These are phyloP conservation scores for Chunga burmeisteri DNA, from an alignment of 2,113 vertebrate species.

Conservation along the genomic window DNA sequence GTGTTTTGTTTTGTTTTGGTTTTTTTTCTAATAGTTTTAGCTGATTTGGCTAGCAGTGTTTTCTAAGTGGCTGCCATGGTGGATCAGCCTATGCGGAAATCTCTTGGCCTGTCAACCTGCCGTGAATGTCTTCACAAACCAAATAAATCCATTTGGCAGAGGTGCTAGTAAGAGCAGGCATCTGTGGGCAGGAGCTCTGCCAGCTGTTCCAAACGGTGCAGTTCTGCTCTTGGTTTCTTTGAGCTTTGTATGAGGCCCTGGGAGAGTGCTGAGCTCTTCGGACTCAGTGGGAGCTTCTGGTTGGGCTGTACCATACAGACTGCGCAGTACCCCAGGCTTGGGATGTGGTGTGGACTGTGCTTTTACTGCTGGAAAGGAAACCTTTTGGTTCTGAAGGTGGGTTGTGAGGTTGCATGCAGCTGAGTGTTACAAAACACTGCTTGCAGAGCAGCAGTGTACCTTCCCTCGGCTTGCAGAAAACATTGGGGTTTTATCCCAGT, in stretches of 20 bases:
- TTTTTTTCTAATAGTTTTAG: constrained; percentile 44
- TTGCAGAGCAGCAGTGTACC: not conserved
- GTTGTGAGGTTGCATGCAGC: not conserved
- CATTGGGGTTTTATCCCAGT: not conserved
- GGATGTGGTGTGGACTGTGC: not conserved
- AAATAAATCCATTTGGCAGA: not conserved
- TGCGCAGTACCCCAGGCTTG: not conserved
- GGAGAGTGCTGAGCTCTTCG: not conserved
- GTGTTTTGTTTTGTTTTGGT: not conserved
- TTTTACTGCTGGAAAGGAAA: not conserved
- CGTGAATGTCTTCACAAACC: not conserved
- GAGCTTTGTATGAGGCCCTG: not conserved
- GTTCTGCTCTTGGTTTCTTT: not conserved
- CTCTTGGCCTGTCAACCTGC: not conserved
- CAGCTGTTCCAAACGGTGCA: not conserved
- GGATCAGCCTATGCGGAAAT: not conserved
- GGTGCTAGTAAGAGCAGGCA: not conserved
- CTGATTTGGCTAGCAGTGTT: not conserved
- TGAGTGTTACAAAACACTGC: not conserved
- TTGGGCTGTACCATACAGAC: fast-evolving
- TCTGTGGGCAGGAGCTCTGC: not conserved
- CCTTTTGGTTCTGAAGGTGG: not conserved
- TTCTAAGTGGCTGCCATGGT: not conserved
- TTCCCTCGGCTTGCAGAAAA: not conserved
- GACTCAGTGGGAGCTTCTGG: fast-evolving